Evolutionary conservation across 1,140 invertebrate genomes (phyloP).

Genomic region (Gonatopus flavifemur): DNA sequence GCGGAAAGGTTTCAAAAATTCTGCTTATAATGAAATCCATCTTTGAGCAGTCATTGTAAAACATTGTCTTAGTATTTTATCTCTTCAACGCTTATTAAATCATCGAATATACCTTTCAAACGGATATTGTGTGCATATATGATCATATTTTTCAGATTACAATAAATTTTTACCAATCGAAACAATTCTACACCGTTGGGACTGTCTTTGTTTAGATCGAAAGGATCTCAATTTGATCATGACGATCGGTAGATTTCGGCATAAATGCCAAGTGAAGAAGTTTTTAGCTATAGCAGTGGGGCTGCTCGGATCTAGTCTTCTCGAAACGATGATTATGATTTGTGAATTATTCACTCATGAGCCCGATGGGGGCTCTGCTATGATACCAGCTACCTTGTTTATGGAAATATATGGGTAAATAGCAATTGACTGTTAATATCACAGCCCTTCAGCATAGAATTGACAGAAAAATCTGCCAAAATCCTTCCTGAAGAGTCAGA

Average conservation of each 20-base stretch:
- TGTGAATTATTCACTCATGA: constrained; percentile 82
- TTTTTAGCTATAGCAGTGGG: constrained; percentile 51
- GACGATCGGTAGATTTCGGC: constrained; percentile 46
- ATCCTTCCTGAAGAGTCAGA: background rate
- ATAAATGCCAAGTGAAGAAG: constrained; percentile 50
- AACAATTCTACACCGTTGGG: constrained; percentile 39
- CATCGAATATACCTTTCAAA: no score
- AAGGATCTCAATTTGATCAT: constrained; percentile 45
- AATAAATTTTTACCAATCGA: constrained; percentile 46
- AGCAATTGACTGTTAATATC: background rate
- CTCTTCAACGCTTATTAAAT: background rate
- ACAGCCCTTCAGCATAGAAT: background rate
- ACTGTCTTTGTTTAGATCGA: constrained; percentile 45
- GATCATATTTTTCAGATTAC: constrained; percentile 40
- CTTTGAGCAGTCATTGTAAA: no score
- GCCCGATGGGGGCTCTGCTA: constrained; percentile 78
- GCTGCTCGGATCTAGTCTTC: constrained; percentile 46
- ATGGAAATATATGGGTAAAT: constrained; percentile 64
- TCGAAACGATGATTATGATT: constrained; percentile 75
- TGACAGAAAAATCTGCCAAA: background rate
- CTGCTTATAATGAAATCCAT: no score
- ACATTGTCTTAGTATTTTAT: no score
- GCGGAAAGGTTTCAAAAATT: no score
- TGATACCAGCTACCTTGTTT: constrained; percentile 73
- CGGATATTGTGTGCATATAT: no score